Base-by-base conservation (phyloP, 2,888 invertebrate genomes). In the Pheosia gnoma region DNA sequence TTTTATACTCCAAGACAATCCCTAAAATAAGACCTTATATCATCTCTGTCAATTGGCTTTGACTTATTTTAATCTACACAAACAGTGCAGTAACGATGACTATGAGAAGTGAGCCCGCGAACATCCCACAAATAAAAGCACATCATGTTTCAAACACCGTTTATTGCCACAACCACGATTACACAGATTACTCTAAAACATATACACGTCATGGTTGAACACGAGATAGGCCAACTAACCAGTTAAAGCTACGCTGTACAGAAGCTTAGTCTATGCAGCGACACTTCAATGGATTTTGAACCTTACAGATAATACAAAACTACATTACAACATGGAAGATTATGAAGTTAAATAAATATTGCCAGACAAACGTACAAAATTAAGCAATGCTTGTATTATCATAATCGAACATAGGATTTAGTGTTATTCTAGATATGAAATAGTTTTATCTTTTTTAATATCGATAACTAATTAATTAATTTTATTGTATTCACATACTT, bases 91-190 rank as follows among this genome's bases (percentile, higher is more conserved):
- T 47, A n/a, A 60, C 8, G 52, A 57, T 63, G 62, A 69, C 60
- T 57, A 60, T 57, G 59, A 54, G 38, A 59, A 52, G n/a, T 62
- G 72, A 53, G 38, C 45, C 54, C 13, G 57, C 54, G 25, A 25
- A 36, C 58, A 59, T 49, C 54, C 39, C 60, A 62, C 63, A 63
- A 72, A 75, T 72, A 70, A 70, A 72, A 70, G 63, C 68, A 63
- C 58, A 13, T 57, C 13, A 67, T 7, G 54, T 53, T 59, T 41
- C 39, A 65, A 72, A 67, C 55, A 67, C 52, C 57, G n/a, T 69
- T 71, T 70, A 75, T 67, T 74, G 8, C 8, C n/a, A 61, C 54
- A 55, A 13, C 8, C 25, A 61, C 62, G 62, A 25, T 58, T 47
- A n/a, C 11, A 47, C 47, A 47, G 47, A 2, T 47, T 11, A n/a